Evolutionary conservation across 2,797 vertebrate species (phyloP), one percentile per base, ranked within the genome.

Genomic region (Sebastes reedi): DNA sequence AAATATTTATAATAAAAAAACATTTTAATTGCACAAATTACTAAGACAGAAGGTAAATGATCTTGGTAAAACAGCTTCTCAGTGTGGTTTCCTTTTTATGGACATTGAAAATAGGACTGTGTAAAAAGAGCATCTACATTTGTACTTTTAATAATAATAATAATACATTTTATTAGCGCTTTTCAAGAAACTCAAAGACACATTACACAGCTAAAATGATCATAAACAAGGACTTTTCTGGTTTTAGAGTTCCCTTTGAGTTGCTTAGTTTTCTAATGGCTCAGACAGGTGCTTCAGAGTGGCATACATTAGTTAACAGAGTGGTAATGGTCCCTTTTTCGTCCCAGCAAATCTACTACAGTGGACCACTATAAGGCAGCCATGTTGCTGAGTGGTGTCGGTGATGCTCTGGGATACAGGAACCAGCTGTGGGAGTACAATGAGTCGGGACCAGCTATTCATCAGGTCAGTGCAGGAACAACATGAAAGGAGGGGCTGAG

Each of bases 311-410:
- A 30, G 16, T 34, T 32, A 18, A 36, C 9, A 67, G 30, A 13
- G 25, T 8, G 5, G 0, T 16, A 8, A 6, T 46, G 0, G 9
- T 34, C 24, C 42, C 5, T 29, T 77, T 77, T 66, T 60, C 30
- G 6, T 59, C 18, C 22, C 59, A 32, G 34, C 55, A 83, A 87
- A 42, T 27, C 12, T 59, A 90, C 80, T 4, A 85, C 86, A 11
- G 24, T 92, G 84, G 90, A 95, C 27, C 90, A 92, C 77, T 97
- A 97, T 3, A 95, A 91, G 50, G 95, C 96, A 0, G 96, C 93
- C 59, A 95, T 97, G 97, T 18, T 97, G 92, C 95, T 97, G 86
- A 97, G 97, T 1, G 96, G 95, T 1, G 96, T 78, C 2, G 97
- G 97, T 18, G 97, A 97, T 5, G 96, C 96, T 3, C 89, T 97